A percentile compares a stretch with the other conserved stretches of the same genome.
These are phyloP conservation scores for Jordanella pulchra DNA, from an alignment of 2,797 vertebrate species.

Conservation along the genomic window DNA sequence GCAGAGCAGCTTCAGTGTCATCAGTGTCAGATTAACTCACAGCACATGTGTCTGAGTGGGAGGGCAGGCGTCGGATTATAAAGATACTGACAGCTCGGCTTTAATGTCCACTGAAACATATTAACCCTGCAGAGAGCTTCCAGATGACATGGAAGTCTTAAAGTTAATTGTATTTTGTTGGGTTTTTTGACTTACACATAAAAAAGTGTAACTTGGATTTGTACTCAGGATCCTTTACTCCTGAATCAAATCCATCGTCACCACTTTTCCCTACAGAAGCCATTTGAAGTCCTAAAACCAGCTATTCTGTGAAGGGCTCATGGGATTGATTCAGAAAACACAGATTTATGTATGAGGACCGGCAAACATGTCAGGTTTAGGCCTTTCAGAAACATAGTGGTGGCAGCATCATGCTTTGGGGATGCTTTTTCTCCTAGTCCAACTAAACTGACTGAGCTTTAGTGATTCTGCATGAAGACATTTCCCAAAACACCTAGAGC, in stretches of 20 bases:
- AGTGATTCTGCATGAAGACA: background rate
- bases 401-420: too few species aligned
- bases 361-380: too few species aligned
- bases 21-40: constrained; percentile 64
- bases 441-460: background rate
- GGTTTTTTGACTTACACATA: background rate
- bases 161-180: background rate
- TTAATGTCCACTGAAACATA: constrained; percentile 8
- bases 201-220: background rate
- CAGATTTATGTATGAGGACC: too few species aligned
- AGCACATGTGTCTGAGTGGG: constrained; percentile 52
- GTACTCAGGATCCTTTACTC: background rate
- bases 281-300: background rate
- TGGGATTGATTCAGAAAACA: too few species aligned
- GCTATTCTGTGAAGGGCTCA: too few species aligned
- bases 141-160: background rate
- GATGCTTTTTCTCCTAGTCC: too few species aligned
- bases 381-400: too few species aligned
- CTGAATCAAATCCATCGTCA: background rate
- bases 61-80: constrained; percentile 55
- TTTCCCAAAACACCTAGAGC: background rate
- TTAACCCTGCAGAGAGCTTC: background rate
- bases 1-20: constrained; percentile 41
- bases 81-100: constrained; percentile 47
- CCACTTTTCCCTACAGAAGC: background rate